Base-by-base conservation (phyloP, 2,113 vertebrate species). In the Artemisiospiza belli region DNA sequence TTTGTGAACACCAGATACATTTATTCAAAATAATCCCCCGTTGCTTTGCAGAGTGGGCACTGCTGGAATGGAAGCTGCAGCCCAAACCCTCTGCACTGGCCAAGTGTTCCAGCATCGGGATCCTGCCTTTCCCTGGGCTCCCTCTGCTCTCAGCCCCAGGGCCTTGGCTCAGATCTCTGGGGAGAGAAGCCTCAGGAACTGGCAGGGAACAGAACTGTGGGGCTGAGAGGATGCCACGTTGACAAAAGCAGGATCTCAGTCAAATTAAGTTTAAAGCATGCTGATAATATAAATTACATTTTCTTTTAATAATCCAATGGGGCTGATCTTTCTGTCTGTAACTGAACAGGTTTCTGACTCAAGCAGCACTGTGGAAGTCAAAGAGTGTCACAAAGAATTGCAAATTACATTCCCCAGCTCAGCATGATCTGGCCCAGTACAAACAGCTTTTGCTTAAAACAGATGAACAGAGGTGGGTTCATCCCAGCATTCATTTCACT, bases 391-490 rank as follows among this genome's bases (percentile, higher is more conserved):
- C 70, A 79, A 92, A 90, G 93, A 94, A 83, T 62, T 96, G 94
- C 91, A 95, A 95, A 96, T 96, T 91, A 73, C 90, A 94, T 92
- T 95, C 91, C 79, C 12, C 57, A 94, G 79, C 94, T 92, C 95
- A 95, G 93, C 92, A 24, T 81, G 92, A 88, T 70, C 80, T 94
- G 85, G 95, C 85, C 85, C 66, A 52, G 46, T 51, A 83, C 79
- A 93, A 96, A 92, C 69, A 95, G 61, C 68, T 93, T 95, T 86
- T 90, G 64, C 90, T 81, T 93, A 81, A 90, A 96, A 77, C 64
- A 90, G 76, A 89, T 78, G 72, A 94, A 89, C 58, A 94, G 90
- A 94, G 83, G 58, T 88, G 63, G 92, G 61, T 82, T 94, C 79
- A 88, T 86, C 88, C n/a, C 93, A 75, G 76, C 25, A 70, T 39